Evolutionary conservation across 1,140 invertebrate genomes (phyloP).

Genomic region (Notospermus geniculatus): DNA sequence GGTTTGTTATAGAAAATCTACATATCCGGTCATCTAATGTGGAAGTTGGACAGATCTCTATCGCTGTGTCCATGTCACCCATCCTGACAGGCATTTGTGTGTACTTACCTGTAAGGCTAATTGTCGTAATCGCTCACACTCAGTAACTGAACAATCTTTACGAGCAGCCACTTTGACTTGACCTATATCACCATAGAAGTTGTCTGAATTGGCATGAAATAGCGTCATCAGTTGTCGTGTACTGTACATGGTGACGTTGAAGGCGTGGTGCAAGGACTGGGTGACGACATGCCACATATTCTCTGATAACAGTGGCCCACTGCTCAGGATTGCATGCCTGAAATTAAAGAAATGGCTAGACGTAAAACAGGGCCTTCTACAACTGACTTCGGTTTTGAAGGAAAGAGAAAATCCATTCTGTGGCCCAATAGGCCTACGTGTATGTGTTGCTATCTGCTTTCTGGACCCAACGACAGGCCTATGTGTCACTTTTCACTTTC

Average conservation of each 20-base stretch:
- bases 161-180: conserved; percentile 90
- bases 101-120: conserved; percentile 74
- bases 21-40: too few relatives aligned
- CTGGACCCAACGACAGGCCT: too few relatives aligned
- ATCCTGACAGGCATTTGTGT: neutral
- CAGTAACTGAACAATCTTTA: conserved; percentile 76
- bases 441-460: too few relatives aligned
- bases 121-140: conserved; percentile 77
- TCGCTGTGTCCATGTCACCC: neutral
- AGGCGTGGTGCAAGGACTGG: conserved; percentile 74
- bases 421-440: too few relatives aligned
- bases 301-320: conserved; percentile 74
- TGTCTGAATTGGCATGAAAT: conserved; percentile 84
- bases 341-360: conserved; percentile 28
- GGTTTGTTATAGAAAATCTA: too few relatives aligned
- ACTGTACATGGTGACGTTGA: conserved; percentile 77
- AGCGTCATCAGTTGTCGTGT: conserved; percentile 81
- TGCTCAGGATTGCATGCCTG: conserved; percentile 80
- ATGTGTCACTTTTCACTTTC: too few relatives aligned
- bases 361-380: too few relatives aligned
- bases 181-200: conserved; percentile 88
- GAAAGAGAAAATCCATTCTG: neutral
- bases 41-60: neutral
- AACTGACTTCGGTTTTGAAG: neutral
- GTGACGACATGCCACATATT: conserved; percentile 83